These are phyloP conservation scores for Teleogryllus occipitalis DNA, from an alignment of 1,140 invertebrate genomes.

Conservation along the genomic window DNA sequence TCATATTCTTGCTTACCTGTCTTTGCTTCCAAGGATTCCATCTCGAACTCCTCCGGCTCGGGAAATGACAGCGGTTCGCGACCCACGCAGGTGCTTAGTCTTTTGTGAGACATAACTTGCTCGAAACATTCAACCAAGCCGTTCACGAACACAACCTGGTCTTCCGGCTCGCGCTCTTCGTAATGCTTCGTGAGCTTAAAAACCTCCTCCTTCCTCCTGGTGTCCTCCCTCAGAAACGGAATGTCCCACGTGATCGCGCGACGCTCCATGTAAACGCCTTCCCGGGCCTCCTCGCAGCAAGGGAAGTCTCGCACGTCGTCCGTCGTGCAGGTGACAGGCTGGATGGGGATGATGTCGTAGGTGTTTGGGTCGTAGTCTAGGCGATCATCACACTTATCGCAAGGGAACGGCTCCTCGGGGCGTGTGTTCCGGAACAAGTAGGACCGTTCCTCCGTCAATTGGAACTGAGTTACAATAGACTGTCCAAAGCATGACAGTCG, in stretches of 20 bases:
- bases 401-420: not conserved
- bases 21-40: too few relatives aligned
- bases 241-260: not conserved
- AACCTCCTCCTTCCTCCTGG: not conserved
- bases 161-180: too few relatives aligned
- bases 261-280: not conserved
- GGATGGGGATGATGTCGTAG: not conserved
- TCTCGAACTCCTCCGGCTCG: not conserved
- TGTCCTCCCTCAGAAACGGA: not conserved
- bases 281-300: not conserved
- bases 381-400: not conserved
- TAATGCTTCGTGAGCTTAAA: not conserved
- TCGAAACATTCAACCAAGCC: not conserved
- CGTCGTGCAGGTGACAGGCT: not conserved
- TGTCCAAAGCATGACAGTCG: conserved; percentile 31
- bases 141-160: too few relatives aligned
- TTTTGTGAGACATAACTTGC: not conserved
- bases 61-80: not conserved
- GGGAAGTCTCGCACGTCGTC: not conserved
- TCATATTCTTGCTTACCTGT: too few relatives aligned
- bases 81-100: not conserved
- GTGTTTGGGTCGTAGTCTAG: not conserved
- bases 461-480: conserved; percentile 29
- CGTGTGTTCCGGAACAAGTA: not conserved
- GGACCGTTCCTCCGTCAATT: conserved; percentile 20